A percentile compares a stretch with the other conserved stretches of the same genome.
These are phyloP conservation scores for Champsocephalus gunnari DNA, from an alignment of 2,797 vertebrate species.

Conservation along the genomic window DNA sequence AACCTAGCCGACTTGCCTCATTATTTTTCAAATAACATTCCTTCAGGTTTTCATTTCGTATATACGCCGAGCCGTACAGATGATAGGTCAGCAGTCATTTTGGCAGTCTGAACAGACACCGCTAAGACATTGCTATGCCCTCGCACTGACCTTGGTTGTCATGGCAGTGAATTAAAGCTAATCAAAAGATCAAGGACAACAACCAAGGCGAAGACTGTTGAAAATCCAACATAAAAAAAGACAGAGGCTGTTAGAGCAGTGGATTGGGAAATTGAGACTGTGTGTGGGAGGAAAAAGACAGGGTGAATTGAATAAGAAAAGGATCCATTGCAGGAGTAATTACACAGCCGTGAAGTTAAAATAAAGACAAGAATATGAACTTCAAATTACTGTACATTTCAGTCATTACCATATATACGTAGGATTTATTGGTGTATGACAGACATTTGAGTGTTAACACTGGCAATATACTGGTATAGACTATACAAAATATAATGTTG, in stretches of 20 bases:
- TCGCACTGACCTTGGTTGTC: slow-evolving; percentile 57
- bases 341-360: slow-evolving; percentile 6
- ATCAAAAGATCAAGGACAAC: slow-evolving; percentile 65
- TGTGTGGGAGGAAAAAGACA: slow-evolving; percentile 47
- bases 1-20: slow-evolving; percentile 19
- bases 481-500: no score
- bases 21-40: slow-evolving; percentile 35
- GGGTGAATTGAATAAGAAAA: slow-evolving; percentile 46
- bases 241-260: slow-evolving; percentile 56
- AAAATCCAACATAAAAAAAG: slow-evolving; percentile 66
- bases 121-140: slow-evolving; percentile 38
- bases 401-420: slow-evolving; percentile 6
- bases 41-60: slow-evolving; percentile 1
- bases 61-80: background rate
- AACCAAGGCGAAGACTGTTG: slow-evolving; percentile 50
- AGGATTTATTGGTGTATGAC: slow-evolving; percentile 19
- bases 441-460: slow-evolving; percentile 34
- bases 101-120: slow-evolving; percentile 28
- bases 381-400: slow-evolving; percentile 10
- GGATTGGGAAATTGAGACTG: slow-evolving; percentile 50
- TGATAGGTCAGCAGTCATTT: slow-evolving; percentile 23
- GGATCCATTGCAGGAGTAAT: background rate
- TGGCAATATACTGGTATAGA: no score
- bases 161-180: slow-evolving; percentile 61
- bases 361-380: slow-evolving; percentile 16